Evolutionary conservation across 2,888 invertebrate species (phyloP).

Genomic region (Philonicus albiceps): DNA sequence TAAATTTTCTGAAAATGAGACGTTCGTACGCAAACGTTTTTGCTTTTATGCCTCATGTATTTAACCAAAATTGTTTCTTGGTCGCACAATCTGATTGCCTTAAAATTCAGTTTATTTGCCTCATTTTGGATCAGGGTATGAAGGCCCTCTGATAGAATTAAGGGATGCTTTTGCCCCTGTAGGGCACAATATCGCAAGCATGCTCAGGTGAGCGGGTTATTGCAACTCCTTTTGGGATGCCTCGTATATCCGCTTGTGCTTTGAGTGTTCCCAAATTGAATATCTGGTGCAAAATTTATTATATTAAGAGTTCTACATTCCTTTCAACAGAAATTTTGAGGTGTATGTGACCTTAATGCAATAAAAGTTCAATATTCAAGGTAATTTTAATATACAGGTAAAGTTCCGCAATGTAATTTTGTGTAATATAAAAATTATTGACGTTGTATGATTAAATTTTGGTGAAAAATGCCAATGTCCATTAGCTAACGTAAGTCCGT

Average conservation of each 20-base stretch:
- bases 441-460: background rate
- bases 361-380: background rate
- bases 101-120: background rate
- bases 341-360: background rate
- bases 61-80: background rate
- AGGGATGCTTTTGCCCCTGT: background rate
- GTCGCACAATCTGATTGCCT: background rate
- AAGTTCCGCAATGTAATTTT: background rate
- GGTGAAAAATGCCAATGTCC: background rate
- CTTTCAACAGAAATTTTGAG: background rate
- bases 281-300: constrained; percentile 4
- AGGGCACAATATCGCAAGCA: background rate
- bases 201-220: background rate
- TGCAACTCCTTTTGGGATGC: background rate
- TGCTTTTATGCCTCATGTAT: background rate
- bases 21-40: background rate
- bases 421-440: background rate
- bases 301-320: background rate
- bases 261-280: background rate
- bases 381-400: background rate
- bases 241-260: background rate
- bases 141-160: background rate
- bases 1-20: background rate
- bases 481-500: too few relatives aligned
- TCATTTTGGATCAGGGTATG: background rate